These are phyloP conservation scores for Palloptera scutellata DNA, from an alignment of 2,888 invertebrate species.

Conservation along the genomic window DNA sequence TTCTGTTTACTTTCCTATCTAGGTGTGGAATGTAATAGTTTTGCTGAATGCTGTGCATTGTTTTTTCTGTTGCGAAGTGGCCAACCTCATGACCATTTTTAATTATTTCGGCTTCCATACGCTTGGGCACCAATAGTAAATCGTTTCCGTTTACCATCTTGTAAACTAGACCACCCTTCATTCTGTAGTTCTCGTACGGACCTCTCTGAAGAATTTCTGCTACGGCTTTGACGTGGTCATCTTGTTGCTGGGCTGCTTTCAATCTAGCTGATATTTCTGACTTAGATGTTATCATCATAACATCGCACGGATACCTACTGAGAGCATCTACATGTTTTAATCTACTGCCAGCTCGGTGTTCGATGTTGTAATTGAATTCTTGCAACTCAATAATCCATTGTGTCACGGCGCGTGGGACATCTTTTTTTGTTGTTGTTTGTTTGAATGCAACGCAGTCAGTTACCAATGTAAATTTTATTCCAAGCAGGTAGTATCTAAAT, in stretches of 20 bases:
- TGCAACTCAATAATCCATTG: constrained; percentile 37
- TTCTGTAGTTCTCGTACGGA: constrained; percentile 24
- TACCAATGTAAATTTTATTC: constrained; percentile 4
- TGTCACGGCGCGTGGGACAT: constrained; percentile 30
- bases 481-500: constrained; percentile 8
- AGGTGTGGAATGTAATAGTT: constrained; percentile 20
- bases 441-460: constrained; percentile 12
- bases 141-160: constrained; percentile 26
- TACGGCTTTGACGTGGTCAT: constrained; percentile 24
- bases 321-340: constrained; percentile 40
- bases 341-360: constrained; percentile 33
- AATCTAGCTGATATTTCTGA: constrained; percentile 23
- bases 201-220: constrained; percentile 17
- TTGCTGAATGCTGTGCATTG: constrained; percentile 13
- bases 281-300: constrained; percentile 11
- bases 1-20: constrained; percentile 26
- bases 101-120: constrained; percentile 34
- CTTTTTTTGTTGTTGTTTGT: background rate
- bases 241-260: constrained; percentile 24
- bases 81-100: constrained; percentile 13
- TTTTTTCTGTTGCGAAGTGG: constrained; percentile 22
- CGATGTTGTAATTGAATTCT: constrained; percentile 35
- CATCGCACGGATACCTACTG: constrained; percentile 24
- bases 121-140: constrained; percentile 30
- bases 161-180: constrained; percentile 28